Evolutionary conservation across 2,888 invertebrate species (phyloP).

Genomic region (Escarpia spicata): DNA sequence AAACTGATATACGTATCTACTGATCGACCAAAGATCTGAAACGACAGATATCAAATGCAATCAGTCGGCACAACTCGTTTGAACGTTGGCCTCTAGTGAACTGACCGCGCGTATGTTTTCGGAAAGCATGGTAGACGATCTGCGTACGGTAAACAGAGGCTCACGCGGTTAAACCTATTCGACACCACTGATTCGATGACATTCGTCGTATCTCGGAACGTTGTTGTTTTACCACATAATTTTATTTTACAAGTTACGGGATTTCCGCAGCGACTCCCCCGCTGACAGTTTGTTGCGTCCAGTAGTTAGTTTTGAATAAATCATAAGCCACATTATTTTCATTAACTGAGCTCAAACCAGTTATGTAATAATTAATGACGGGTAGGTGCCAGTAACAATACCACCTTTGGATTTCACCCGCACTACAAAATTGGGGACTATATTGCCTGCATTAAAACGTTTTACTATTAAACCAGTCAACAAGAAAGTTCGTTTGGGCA

Average conservation of each 20-base stretch:
- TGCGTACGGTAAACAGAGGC: neutral
- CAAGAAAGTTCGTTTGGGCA: too few species aligned
- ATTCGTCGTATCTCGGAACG: neutral
- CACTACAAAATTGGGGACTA: neutral
- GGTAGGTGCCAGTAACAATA: neutral
- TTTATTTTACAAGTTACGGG: too few species aligned
- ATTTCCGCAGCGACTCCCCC: neutral
- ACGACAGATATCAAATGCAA: neutral
- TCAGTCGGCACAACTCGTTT: neutral
- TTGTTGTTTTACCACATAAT: neutral
- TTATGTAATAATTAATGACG: neutral
- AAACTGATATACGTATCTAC: constrained; percentile 13
- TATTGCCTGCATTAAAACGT: too few species aligned
- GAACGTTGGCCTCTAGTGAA: neutral
- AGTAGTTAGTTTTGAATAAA: neutral
- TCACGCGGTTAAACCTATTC: neutral
- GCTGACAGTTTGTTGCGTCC: neutral
- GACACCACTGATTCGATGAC: neutral
- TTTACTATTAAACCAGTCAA: too few species aligned
- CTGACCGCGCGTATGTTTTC: neutral
- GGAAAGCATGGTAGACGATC: neutral
- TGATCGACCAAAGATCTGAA: constrained; percentile 16
- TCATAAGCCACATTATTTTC: too few species aligned
- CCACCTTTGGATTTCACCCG: neutral
- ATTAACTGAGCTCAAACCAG: neutral